phyloP scores from a whole-genome alignment of 2,888 invertebrate species.

The Ferrisia virgata region DNA sequence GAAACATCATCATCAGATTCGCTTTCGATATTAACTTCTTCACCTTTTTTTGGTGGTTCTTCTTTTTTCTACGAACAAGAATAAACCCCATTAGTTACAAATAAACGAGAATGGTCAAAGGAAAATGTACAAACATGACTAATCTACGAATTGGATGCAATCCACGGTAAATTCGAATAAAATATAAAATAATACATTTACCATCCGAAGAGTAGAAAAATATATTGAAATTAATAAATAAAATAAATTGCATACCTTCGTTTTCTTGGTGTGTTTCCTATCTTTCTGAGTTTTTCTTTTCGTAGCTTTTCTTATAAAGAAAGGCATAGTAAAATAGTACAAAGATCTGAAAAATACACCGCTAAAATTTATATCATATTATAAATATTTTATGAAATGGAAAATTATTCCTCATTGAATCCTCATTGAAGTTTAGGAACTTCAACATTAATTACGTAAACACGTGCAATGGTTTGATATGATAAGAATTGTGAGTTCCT shows the following conservation, averaged over 20 bases:
- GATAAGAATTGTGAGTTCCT: too few species aligned
- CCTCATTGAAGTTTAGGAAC: too few species aligned
- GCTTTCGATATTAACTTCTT: conserved; percentile 30
- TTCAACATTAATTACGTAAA: too few species aligned
- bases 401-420: too few species aligned
- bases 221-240: too few species aligned
- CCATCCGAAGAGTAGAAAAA: neutral
- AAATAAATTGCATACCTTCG: conserved; percentile 34
- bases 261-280: neutral
- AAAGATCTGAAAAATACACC: too few species aligned
- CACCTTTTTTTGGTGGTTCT: neutral
- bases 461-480: too few species aligned
- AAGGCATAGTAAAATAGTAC: conserved; percentile 39
- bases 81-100: neutral
- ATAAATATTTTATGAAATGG: too few species aligned
- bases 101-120: neutral
- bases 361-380: too few species aligned
- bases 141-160: too few species aligned
- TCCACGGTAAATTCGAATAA: too few species aligned
- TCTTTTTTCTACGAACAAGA: neutral
- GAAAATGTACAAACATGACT: neutral
- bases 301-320: conserved; percentile 34
- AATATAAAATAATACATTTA: neutral
- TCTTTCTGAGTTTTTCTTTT: conserved; percentile 27
- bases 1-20: conserved; percentile 13